phyloP scores from a whole-genome alignment of 2,113 vertebrate genomes.

The Indri indri region DNA sequence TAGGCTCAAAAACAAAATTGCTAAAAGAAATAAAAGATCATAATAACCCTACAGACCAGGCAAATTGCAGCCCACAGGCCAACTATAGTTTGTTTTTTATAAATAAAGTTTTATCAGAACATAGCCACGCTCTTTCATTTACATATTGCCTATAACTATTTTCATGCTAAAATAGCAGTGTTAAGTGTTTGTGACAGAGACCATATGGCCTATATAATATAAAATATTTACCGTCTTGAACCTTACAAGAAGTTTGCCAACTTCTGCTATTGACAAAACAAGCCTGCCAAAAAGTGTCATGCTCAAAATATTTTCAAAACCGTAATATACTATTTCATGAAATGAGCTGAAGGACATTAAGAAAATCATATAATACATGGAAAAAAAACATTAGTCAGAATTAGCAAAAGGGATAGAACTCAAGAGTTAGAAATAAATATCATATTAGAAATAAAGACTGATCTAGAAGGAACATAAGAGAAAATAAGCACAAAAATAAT shows the following conservation, averaged over 20 bases:
- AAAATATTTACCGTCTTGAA: not conserved
- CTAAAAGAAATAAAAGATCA: not conserved
- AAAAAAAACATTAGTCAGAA: not conserved
- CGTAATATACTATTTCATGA: not conserved
- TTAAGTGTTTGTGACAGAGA: not conserved
- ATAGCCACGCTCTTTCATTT: not conserved
- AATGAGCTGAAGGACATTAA: not conserved
- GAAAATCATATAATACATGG: not conserved
- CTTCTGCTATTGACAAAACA: not conserved
- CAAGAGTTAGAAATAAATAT: not conserved
- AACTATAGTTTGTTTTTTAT: not conserved
- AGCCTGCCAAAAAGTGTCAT: not conserved
- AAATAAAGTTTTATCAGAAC: constrained; percentile 28
- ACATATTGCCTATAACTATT: not conserved
- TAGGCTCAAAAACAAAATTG: not conserved
- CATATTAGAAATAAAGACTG: not conserved
- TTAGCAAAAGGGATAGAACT: not conserved
- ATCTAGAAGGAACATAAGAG: not conserved
- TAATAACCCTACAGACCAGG: not conserved
- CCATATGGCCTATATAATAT: not conserved
- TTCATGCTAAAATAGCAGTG: not conserved
- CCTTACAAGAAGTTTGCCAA: not conserved
- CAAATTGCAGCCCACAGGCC: not conserved
- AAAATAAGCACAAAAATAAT: not conserved
- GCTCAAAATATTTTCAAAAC: not conserved